phyloP scores from a whole-genome alignment of 64 coral and sea anemone genomes.

The Stichodactyla helianthus region DNA sequence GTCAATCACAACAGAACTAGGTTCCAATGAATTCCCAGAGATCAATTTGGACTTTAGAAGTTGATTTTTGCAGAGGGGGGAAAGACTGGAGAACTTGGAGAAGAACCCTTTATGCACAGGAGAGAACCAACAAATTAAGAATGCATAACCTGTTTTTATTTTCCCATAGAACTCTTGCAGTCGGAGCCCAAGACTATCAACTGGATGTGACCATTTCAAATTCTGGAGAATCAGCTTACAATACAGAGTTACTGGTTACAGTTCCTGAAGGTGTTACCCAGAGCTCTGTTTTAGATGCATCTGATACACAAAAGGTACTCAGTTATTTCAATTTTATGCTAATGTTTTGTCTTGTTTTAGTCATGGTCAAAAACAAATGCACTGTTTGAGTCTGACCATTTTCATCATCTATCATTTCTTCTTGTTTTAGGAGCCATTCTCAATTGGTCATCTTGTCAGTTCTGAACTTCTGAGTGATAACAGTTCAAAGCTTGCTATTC shows the following conservation, averaged over 20 bases:
- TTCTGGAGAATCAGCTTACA: constrained; percentile 44
- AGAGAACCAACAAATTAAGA: too few species aligned
- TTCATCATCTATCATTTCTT: neutral
- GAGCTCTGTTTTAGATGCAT: neutral
- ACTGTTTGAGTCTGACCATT: neutral
- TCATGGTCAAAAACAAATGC: too few species aligned
- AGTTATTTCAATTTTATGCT: too few species aligned
- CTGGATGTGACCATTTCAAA: constrained; percentile 34
- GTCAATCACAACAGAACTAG: too few species aligned
- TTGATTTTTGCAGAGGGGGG: too few species aligned
- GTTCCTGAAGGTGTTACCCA: constrained; percentile 39
- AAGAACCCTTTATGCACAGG: too few species aligned
- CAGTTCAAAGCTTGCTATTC: constrained; percentile 7
- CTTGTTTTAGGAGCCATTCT: neutral
- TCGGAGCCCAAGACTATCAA: constrained; percentile 25
- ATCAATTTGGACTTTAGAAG: too few species aligned
- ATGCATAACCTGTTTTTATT: neutral
- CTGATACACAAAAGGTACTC: constrained; percentile 2
- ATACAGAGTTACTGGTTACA: constrained; percentile 26
- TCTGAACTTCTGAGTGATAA: neutral
- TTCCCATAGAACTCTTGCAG: constrained; percentile 39
- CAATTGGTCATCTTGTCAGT: neutral
- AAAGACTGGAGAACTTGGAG: too few species aligned
- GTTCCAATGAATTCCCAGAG: too few species aligned
- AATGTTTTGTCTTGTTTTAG: too few species aligned